These are phyloP conservation scores for Diarsia rubi DNA, from an alignment of 2,888 invertebrate genomes.

Conservation along the genomic window DNA sequence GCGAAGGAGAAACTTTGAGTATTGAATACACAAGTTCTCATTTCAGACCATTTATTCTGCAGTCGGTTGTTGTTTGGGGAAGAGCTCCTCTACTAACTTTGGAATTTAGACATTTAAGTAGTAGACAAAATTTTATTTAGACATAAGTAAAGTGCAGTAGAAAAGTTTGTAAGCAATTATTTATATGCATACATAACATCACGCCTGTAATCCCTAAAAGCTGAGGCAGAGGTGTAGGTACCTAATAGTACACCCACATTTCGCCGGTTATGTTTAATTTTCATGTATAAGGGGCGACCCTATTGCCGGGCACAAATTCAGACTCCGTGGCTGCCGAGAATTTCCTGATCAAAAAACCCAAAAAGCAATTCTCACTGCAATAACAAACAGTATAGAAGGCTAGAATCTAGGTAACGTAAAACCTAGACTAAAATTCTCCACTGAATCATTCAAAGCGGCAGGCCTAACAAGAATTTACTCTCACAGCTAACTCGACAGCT, in stretches of 20 bases:
- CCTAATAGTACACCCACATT: too few species aligned
- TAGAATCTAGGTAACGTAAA: not conserved
- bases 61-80: not conserved
- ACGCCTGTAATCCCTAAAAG: too few species aligned
- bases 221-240: too few species aligned
- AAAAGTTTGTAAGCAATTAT: not conserved
- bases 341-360: too few species aligned
- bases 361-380: not conserved
- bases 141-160: not conserved
- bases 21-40: not conserved
- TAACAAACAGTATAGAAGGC: not conserved
- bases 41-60: not conserved
- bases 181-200: too few species aligned
- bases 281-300: too few species aligned
- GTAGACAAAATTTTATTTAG: too few species aligned
- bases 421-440: not conserved
- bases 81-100: not conserved
- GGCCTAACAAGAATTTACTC: constrained; percentile 55
- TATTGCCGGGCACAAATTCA: too few species aligned
- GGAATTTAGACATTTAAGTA: not conserved
- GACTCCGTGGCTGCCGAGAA: too few species aligned
- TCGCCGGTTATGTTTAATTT: too few species aligned
- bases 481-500: constrained; percentile 49
- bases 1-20: not conserved
- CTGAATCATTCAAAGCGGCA: constrained; percentile 3